These are phyloP conservation scores for Phrynocephalus forsythii DNA, from an alignment of 2,797 vertebrate genomes.

Conservation along the genomic window DNA sequence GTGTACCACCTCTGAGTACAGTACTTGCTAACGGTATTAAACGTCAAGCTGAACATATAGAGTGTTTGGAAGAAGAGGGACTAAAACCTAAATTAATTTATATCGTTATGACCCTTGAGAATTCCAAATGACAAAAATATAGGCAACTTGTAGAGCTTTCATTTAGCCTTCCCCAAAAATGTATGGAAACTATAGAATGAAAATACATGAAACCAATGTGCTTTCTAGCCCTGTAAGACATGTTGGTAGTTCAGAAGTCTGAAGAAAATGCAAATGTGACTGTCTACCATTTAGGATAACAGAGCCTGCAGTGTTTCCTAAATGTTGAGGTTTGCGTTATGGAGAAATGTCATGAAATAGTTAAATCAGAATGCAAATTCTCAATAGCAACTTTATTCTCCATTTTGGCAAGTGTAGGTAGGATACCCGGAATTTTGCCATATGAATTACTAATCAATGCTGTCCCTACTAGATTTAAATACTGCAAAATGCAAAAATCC, in stretches of 20 bases:
- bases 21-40: neutral
- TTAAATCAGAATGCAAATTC: neutral
- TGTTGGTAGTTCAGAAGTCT: slow-evolving; percentile 37
- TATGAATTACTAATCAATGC: neutral
- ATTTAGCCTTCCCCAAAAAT: slow-evolving; percentile 34
- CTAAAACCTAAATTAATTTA: slow-evolving; percentile 19
- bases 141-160: neutral
- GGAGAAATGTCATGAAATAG: neutral
- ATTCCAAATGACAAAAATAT: slow-evolving; percentile 19
- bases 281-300: slow-evolving; percentile 42
- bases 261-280: slow-evolving; percentile 40
- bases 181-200: neutral
- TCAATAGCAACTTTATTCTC: neutral
- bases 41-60: neutral
- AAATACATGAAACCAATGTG: slow-evolving; percentile 25
- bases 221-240: slow-evolving; percentile 11
- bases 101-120: neutral
- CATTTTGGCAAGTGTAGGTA: slow-evolving; percentile 6
- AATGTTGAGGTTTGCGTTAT: slow-evolving; percentile 12
- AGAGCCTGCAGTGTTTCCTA: slow-evolving; percentile 22
- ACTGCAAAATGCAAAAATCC: neutral
- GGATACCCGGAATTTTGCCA: neutral
- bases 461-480: neutral
- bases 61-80: slow-evolving; percentile 29
- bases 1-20: neutral